Conservation (phyloP, 2,113 vertebrate genomes). For the Shinisaurus crocodilurus region DNA sequence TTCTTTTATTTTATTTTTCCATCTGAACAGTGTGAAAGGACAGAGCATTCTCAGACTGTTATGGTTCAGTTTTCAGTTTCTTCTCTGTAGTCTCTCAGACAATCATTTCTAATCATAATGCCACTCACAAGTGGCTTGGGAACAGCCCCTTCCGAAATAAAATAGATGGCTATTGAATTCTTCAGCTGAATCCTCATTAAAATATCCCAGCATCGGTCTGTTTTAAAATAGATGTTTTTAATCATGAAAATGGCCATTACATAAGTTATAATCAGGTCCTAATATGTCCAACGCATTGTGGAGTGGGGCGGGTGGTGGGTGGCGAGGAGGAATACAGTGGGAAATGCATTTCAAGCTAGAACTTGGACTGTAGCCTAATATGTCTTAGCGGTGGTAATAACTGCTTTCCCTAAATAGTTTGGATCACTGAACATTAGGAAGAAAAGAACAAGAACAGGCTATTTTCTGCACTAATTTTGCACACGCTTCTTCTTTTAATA, state of each 20-base stretch:
- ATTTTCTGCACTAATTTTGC: background rate
- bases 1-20: background rate
- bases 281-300: background rate
- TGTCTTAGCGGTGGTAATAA: slow-evolving; percentile 31
- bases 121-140: background rate
- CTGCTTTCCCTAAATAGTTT: slow-evolving; percentile 40
- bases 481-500: slow-evolving; percentile 4
- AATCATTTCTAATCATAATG: slow-evolving; percentile 21
- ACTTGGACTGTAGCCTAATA: slow-evolving; percentile 42
- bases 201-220: slow-evolving; percentile 6
- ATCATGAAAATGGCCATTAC: slow-evolving; percentile 33
- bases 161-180: slow-evolving; percentile 13
- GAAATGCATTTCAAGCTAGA: slow-evolving; percentile 40
- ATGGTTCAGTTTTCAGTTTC: slow-evolving; percentile 1
- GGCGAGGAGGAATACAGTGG: slow-evolving; percentile 8
- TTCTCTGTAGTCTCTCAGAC: background rate
- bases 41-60: accelerated
- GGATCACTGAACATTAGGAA: slow-evolving; percentile 5
- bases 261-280: slow-evolving; percentile 31
- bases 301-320: background rate
- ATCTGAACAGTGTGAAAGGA: background rate
- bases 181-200: slow-evolving; percentile 29
- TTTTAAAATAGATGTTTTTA: slow-evolving; percentile 41
- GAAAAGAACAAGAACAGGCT: background rate
- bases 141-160: background rate